Percentiles rank a stretch among this genome's conserved stretches.
These are phyloP conservation scores for Sipha flava DNA, from an alignment of 1,140 invertebrate genomes.

Conservation along the genomic window DNA sequence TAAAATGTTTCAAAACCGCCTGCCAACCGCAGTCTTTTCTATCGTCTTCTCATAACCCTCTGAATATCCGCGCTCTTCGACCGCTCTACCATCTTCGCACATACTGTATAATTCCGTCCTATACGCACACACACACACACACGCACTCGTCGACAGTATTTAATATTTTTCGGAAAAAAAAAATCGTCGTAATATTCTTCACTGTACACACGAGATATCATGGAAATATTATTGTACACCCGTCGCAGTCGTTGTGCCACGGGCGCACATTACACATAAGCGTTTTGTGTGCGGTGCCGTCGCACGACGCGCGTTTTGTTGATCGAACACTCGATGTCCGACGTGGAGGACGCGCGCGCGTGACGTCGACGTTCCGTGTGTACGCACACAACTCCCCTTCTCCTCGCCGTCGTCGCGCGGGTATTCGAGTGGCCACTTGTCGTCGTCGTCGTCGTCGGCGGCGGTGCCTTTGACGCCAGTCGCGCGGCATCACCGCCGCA, in stretches of 20 bases:
- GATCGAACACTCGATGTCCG: conserved; percentile 24
- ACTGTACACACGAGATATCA: background rate
- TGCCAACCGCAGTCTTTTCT: too few relatives aligned
- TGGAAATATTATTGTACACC: background rate
- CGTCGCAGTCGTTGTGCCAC: background rate
- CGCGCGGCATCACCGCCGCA: background rate
- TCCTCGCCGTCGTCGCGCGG: background rate
- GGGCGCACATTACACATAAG: too few relatives aligned
- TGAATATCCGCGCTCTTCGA: too few relatives aligned
- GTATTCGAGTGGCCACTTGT: background rate
- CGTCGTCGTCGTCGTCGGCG: background rate
- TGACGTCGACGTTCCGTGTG: background rate
- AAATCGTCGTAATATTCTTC: background rate
- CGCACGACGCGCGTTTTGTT: background rate
- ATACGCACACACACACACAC: too few relatives aligned
- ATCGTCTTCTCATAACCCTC: too few relatives aligned
- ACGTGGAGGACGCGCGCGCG: background rate
- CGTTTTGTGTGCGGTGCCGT: background rate
- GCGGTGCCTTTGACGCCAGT: conserved; percentile 26
- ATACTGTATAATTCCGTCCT: too few relatives aligned
- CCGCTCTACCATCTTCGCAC: too few relatives aligned
- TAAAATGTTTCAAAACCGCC: too few relatives aligned
- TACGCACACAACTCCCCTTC: background rate
- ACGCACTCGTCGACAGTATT: too few relatives aligned
- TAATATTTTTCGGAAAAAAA: background rate